These are phyloP conservation scores for Paramormyrops hopkinsi DNA, from an alignment of 2,797 vertebrate genomes.

Conservation along the genomic window DNA sequence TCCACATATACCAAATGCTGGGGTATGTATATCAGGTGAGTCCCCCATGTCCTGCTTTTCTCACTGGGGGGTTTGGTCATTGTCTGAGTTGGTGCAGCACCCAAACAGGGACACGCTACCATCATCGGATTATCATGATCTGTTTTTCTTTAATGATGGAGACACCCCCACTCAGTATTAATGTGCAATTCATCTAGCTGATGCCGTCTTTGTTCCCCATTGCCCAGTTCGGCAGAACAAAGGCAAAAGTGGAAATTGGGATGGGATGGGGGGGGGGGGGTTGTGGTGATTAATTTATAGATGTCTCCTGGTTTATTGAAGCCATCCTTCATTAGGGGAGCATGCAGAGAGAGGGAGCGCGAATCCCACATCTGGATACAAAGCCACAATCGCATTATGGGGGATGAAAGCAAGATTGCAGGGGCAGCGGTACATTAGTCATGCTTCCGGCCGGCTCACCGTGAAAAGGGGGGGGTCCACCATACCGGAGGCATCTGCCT, in stretches of 20 bases:
- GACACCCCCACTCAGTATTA: neutral
- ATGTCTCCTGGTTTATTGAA: constrained; percentile 1
- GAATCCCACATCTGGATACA: neutral
- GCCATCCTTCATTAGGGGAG: neutral
- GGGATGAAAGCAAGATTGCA: neutral
- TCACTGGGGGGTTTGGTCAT: too few relatives aligned
- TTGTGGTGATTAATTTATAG: neutral
- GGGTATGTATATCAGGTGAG: neutral
- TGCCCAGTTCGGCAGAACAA: neutral
- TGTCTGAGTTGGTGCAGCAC: too few relatives aligned
- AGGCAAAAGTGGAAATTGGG: neutral
- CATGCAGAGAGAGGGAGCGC: neutral
- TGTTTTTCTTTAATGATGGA: neutral
- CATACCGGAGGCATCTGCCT: neutral
- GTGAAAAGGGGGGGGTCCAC: neutral
- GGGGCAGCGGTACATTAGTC: neutral
- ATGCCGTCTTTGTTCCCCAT: neutral
- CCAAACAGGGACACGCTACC: neutral
- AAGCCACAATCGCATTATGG: neutral
- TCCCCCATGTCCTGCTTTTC: neutral
- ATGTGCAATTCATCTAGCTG: neutral
- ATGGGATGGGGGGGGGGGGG: neutral
- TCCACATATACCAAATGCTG: neutral
- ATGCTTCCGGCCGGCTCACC: neutral
- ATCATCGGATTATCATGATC: neutral